A percentile compares a stretch with the other conserved stretches of the same genome.
These are phyloP conservation scores for Caenorhabditis japonica DNA, from an alignment of 2,888 invertebrate species.

Conservation along the genomic window DNA sequence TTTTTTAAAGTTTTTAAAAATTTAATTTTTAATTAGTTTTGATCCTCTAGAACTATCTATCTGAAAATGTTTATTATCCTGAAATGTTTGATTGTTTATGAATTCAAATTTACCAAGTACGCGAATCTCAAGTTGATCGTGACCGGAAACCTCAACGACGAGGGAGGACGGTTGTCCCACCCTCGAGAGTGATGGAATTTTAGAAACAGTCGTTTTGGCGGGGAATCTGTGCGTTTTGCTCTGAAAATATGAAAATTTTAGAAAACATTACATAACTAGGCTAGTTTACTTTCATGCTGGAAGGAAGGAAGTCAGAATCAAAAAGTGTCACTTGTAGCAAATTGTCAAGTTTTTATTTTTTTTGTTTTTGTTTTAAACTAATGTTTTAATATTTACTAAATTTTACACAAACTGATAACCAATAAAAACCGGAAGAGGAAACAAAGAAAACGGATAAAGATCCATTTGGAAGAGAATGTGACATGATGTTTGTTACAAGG, in stretches of 20 bases:
- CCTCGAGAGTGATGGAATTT: conserved; percentile 71
- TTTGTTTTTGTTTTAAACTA: no score
- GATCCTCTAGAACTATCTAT: conserved; percentile 8
- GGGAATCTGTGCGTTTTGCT: conserved; percentile 56
- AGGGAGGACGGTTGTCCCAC: conserved; percentile 73
- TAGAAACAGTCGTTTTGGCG: conserved; percentile 67
- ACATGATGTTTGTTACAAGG: conserved; percentile 34
- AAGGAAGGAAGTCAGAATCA: not conserved
- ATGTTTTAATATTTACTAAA: no score
- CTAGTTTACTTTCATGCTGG: not conserved
- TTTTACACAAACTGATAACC: no score
- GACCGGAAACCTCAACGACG: conserved; percentile 65
- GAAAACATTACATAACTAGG: not conserved
- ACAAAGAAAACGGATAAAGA: conserved; percentile 14
- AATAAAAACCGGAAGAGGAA: conserved; percentile 14
- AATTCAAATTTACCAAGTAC: conserved; percentile 65
- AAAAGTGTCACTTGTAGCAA: no score
- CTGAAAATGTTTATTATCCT: conserved; percentile 5
- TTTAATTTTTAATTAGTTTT: not conserved
- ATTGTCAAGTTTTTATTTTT: no score
- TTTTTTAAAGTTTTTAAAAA: not conserved
- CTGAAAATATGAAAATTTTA: conserved; percentile 33
- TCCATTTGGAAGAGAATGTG: conserved; percentile 19
- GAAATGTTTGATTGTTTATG: not conserved
- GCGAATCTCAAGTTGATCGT: conserved; percentile 68